These are phyloP conservation scores for Siphonodentalium dalli DNA, from an alignment of 2,888 invertebrate genomes.

Conservation along the genomic window DNA sequence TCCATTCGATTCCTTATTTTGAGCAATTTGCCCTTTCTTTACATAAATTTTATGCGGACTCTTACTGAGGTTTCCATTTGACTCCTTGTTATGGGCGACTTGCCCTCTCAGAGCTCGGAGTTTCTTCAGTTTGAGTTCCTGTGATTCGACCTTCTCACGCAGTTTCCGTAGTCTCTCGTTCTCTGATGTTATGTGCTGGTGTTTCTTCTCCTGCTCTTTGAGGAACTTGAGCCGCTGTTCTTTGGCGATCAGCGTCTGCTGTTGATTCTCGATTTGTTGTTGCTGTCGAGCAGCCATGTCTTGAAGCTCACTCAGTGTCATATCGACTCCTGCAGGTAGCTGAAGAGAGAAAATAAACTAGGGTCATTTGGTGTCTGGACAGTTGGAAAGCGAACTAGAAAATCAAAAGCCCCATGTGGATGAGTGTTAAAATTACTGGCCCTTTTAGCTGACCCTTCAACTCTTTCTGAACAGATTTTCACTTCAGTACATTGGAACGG, in stretches of 20 bases:
- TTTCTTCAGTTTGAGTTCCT: slow-evolving; percentile 91
- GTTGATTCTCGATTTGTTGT: slow-evolving; percentile 96
- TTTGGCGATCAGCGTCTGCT: slow-evolving; percentile 85
- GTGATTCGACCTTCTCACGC: slow-evolving; percentile 90
- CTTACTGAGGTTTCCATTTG: slow-evolving; percentile 66
- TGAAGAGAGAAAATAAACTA: slow-evolving; percentile 29
- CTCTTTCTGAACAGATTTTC: no score
- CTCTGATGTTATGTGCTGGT: slow-evolving; percentile 74
- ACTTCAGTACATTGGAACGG: no score
- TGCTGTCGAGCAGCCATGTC: slow-evolving; percentile 98
- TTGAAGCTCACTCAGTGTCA: slow-evolving; percentile 86
- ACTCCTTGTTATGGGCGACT: slow-evolving; percentile 90
- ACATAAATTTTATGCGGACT: slow-evolving; percentile 1
- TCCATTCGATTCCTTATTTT: slow-evolving; percentile 80
- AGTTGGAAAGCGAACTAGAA: no score
- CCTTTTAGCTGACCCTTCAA: no score
- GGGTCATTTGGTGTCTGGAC: no score
- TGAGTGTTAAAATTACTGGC: no score
- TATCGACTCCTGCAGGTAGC: slow-evolving; percentile 55
- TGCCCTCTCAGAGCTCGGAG: slow-evolving; percentile 90
- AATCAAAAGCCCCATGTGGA: no score
- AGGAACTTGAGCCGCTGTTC: slow-evolving; percentile 92
- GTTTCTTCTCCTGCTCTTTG: slow-evolving; percentile 87
- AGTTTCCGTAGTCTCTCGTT: slow-evolving; percentile 86
- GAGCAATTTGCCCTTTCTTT: slow-evolving; percentile 83